Percentiles rank a stretch among this genome's conserved stretches.
These are phyloP conservation scores for Oryctes rhinoceros DNA, from an alignment of 1,140 invertebrate genomes.

Conservation along the genomic window DNA sequence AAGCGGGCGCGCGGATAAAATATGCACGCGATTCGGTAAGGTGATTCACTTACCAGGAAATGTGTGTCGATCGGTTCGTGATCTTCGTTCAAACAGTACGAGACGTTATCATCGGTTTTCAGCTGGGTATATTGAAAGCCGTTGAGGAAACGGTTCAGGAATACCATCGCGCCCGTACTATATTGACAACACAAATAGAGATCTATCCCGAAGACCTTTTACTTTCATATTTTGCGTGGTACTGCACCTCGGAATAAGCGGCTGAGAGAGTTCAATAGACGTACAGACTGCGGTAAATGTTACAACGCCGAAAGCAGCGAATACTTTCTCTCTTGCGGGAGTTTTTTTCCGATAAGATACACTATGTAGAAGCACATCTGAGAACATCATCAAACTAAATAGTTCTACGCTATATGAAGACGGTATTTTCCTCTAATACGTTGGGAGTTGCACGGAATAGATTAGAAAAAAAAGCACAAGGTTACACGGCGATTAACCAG, in stretches of 20 bases:
- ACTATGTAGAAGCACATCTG: too few relatives aligned
- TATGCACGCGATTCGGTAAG: not conserved
- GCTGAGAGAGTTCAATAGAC: conserved; percentile 14
- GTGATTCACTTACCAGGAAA: conserved; percentile 29
- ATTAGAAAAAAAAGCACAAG: too few relatives aligned
- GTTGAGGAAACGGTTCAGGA: not conserved
- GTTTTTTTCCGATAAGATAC: too few relatives aligned
- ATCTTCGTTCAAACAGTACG: conserved; percentile 25
- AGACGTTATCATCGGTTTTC: not conserved
- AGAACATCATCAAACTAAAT: too few relatives aligned
- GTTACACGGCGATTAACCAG: too few relatives aligned
- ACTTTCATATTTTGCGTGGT: conserved; percentile 23
- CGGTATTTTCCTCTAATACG: too few relatives aligned
- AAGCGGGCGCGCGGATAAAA: not conserved
- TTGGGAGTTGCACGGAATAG: too few relatives aligned
- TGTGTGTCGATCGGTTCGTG: conserved; percentile 35
- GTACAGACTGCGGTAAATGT: not conserved
- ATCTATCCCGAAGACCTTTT: not conserved
- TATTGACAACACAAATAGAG: not conserved
- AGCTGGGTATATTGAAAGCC: conserved; percentile 1
- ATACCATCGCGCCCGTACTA: not conserved
- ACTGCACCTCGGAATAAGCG: not conserved
- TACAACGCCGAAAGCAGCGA: not conserved
- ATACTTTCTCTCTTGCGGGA: conserved; percentile 7
- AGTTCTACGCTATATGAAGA: too few relatives aligned